Conservation (phyloP, 2,113 vertebrate genomes). For the Microtus pennsylvanicus region DNA sequence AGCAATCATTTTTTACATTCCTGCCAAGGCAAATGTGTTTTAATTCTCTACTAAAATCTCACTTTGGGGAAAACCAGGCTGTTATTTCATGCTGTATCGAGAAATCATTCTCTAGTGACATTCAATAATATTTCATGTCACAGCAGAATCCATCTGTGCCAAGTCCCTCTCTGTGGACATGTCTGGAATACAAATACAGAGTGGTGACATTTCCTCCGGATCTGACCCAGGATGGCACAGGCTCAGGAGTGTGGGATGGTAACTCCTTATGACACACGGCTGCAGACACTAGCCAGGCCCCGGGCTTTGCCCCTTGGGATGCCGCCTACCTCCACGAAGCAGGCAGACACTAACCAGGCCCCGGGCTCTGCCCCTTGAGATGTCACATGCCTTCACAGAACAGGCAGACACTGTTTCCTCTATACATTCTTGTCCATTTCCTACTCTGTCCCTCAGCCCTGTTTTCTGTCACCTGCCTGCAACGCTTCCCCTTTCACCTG, state of each 20-base stretch:
- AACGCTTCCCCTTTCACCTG: not conserved
- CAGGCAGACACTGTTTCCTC: not conserved
- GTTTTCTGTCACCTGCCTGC: not conserved
- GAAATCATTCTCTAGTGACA: constrained; percentile 59
- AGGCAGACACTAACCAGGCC: no score
- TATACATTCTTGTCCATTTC: no score
- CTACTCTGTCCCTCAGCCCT: not conserved
- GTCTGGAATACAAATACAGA: not conserved
- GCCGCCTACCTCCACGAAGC: no score
- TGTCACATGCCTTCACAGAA: no score
- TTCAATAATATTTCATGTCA: constrained; percentile 49
- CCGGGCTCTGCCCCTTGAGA: not conserved
- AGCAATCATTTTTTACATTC: constrained; percentile 1
- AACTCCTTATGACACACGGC: not conserved
- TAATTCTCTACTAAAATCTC: constrained; percentile 8
- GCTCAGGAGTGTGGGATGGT: not conserved
- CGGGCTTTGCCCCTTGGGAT: not conserved
- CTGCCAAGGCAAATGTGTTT: constrained; percentile 5
- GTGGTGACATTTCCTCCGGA: not conserved
- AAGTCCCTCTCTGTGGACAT: not conserved
- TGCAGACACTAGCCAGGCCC: no score
- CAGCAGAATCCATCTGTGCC: constrained; percentile 18
- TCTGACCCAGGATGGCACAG: not conserved
- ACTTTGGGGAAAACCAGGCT: not conserved
- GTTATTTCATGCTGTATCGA: constrained; percentile 12